Evolutionary conservation across 2,113 vertebrate species (phyloP).

Genomic region (Eidolon helvum): DNA sequence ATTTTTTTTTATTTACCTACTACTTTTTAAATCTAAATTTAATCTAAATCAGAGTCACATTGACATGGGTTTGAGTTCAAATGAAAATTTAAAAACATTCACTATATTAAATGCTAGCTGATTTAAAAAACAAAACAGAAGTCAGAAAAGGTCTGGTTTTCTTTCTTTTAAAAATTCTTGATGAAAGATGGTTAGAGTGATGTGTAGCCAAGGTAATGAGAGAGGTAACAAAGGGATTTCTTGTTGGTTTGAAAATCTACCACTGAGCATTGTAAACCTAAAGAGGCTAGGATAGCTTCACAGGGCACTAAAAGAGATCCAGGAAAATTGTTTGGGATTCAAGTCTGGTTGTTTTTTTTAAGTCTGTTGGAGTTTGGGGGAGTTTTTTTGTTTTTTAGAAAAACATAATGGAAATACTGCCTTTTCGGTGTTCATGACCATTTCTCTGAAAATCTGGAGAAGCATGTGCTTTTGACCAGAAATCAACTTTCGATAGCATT

Average conservation of each 20-base stretch:
- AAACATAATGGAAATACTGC: not conserved
- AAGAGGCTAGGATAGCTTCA: not conserved
- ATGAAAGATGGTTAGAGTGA: not conserved
- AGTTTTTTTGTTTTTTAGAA: not conserved
- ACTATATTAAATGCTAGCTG: not conserved
- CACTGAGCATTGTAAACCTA: not conserved
- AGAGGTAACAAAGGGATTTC: not conserved
- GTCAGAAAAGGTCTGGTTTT: not conserved
- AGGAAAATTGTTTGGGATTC: not conserved
- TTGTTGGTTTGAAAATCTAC: conserved; percentile 2
- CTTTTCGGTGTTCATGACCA: not conserved
- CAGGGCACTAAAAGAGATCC: not conserved
- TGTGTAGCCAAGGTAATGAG: not conserved
- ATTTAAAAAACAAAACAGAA: not conserved
- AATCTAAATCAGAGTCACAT: not conserved
- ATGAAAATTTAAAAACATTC: not conserved
- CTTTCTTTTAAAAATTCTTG: not conserved
- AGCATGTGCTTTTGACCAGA: not conserved
- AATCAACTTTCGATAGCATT: not conserved
- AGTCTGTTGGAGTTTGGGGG: no score
- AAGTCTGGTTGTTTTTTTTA: not conserved
- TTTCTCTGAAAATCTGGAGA: not conserved
- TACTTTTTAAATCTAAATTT: not conserved
- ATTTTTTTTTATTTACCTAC: not conserved
- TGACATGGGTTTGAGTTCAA: not conserved